Base-by-base conservation (phyloP, 2,797 vertebrate species). In the Danio aesculapii region DNA sequence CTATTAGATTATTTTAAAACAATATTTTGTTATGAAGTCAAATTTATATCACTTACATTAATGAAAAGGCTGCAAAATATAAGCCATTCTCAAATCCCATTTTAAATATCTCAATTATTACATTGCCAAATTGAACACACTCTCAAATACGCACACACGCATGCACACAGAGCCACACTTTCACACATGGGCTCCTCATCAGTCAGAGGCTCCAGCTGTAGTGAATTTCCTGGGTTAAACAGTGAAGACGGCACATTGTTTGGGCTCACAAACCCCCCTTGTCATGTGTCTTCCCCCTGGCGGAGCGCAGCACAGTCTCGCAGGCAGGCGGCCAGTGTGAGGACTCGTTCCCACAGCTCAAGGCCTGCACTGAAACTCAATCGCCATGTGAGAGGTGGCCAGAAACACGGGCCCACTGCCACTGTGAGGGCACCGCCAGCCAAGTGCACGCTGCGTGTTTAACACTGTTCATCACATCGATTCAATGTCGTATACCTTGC, bases 301-400 rank as follows among this genome's bases (percentile, higher is more conserved):
- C 83, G 82, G 85, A 85, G 88, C 78, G 66, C 67, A 84, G 83
- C 84, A 78, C 85, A 84, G 79, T 86, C 84, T 86, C 90, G 86
- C 87, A 85, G 7, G 6, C 87, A 83, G 67, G 12, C 85, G 87
- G 89, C 90, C 88, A 91, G 88, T 16, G 58, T 82, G 85, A 69
- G 59, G 84, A 88, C 87, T 90, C 47, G 70, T 92, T 94, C 91
- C 90, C 93, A 93, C 91, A 92, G 89, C 87, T 87, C 89, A 63
- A 87, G 88, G 86, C 86, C 83, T 81, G 86, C 87, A 73, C 84
- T 91, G 91, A 92, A 94, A 95, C 86, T 88, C 91, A 93, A 89
- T 95, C 87, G 12, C 89, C 85, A 84, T 94, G 92, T 68, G 92
- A 94, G 87, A 86, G 86, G 85, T 81, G 84, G 84, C 87, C 83